Conservation (phyloP, 2,888 invertebrate species). For the Nomada flava region DNA sequence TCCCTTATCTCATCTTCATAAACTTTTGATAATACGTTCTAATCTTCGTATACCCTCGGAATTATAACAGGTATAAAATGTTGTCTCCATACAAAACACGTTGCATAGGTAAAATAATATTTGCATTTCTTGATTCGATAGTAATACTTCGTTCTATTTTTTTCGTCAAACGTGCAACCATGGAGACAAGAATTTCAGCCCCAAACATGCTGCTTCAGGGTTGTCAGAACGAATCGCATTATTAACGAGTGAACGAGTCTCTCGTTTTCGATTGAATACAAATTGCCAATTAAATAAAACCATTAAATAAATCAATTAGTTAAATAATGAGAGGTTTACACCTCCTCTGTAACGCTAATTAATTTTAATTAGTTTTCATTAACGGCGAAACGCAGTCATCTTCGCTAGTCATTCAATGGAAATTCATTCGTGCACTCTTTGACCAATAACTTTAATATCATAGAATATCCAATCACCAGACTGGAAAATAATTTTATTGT, state of each 20-base stretch:
- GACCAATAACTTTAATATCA: neutral
- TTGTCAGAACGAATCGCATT: neutral
- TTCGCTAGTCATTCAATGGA: neutral
- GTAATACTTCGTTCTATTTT: too few relatives aligned
- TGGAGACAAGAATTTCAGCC: neutral
- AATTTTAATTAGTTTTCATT: slow-evolving; percentile 16
- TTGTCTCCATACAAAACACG: neutral
- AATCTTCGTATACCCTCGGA: neutral
- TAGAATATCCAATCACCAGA: neutral
- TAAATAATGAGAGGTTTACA: neutral
- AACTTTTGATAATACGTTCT: slow-evolving; percentile 14
- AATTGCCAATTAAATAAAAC: slow-evolving; percentile 35
- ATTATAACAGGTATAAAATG: neutral
- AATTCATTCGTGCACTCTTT: neutral
- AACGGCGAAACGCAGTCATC: neutral
- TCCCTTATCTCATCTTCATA: slow-evolving; percentile 1
- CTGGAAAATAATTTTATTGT: neutral
- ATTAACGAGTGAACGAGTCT: neutral
- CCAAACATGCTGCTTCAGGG: neutral
- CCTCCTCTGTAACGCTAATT: neutral
- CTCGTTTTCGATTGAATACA: neutral
- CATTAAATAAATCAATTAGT: neutral
- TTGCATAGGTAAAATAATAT: neutral
- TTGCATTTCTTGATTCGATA: too few relatives aligned
- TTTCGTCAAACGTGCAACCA: too few relatives aligned